Evolutionary conservation across 2,888 invertebrate species (phyloP).

Genomic region (Clostera curtula): DNA sequence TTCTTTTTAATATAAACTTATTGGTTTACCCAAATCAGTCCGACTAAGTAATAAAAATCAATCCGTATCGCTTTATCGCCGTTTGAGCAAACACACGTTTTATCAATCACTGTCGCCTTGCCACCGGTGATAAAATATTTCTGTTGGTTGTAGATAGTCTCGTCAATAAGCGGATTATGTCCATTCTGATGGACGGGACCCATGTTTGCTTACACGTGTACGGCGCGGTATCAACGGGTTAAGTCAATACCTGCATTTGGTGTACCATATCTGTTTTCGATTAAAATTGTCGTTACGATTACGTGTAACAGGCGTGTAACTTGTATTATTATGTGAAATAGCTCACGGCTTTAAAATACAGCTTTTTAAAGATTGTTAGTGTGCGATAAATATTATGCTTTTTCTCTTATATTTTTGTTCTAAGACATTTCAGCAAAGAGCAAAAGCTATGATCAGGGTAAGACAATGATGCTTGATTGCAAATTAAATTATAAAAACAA

Average conservation of each 20-base stretch:
- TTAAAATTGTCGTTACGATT: constrained; percentile 24
- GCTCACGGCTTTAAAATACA: too few relatives aligned
- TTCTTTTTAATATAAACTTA: too few relatives aligned
- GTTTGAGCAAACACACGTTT: constrained; percentile 18
- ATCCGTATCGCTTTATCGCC: too few relatives aligned
- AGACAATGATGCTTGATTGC: too few relatives aligned
- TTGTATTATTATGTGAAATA: constrained; percentile 1
- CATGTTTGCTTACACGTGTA: constrained; percentile 59
- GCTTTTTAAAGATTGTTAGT: too few relatives aligned
- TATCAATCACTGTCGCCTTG: constrained; percentile 46
- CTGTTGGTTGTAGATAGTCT: constrained; percentile 42
- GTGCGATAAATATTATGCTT: too few relatives aligned
- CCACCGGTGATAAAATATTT: constrained; percentile 19
- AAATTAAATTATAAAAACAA: constrained; percentile 1
- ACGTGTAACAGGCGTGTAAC: constrained; percentile 12
- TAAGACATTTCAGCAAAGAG: too few relatives aligned
- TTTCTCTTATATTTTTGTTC: too few relatives aligned
- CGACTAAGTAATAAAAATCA: too few relatives aligned
- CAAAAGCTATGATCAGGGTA: too few relatives aligned
- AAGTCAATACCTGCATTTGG: constrained; percentile 21
- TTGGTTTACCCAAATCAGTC: too few relatives aligned
- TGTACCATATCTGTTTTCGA: constrained; percentile 16
- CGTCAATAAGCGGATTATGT: constrained; percentile 58
- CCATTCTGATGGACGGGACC: constrained; percentile 33
- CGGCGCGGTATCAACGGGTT: constrained; percentile 18